These are phyloP conservation scores for Ploceus nigricollis DNA, from an alignment of 2,113 vertebrate genomes.

Conservation along the genomic window DNA sequence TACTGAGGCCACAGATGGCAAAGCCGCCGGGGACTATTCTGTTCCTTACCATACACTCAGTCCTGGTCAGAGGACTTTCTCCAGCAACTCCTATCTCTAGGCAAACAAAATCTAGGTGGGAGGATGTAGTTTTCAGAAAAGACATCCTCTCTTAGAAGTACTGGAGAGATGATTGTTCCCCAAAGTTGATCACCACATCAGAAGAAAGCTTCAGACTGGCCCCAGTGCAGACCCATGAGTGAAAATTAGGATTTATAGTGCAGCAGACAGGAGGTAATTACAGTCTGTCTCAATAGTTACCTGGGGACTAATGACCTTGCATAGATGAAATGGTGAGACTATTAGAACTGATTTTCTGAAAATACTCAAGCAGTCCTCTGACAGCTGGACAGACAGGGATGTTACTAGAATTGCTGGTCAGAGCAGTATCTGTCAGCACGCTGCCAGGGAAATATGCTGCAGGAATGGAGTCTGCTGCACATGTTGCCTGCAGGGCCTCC, in stretches of 20 bases:
- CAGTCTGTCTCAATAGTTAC: neutral
- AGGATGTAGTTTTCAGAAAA: neutral
- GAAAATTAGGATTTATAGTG: conserved; percentile 28
- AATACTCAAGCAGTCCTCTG: neutral
- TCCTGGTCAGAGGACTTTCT: neutral
- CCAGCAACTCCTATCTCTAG: neutral
- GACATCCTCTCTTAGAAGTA: neutral
- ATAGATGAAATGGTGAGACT: neutral
- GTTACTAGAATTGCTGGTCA: neutral
- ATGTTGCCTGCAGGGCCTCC: neutral
- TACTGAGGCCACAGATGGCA: neutral
- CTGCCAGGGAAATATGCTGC: neutral
- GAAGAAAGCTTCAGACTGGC: neutral
- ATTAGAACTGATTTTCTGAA: conserved; percentile 20
- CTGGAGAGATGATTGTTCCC: neutral
- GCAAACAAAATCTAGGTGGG: neutral
- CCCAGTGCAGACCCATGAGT: neutral
- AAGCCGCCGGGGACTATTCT: neutral
- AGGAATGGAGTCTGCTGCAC: neutral
- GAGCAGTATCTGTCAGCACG: neutral
- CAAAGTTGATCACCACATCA: neutral
- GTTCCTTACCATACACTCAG: neutral
- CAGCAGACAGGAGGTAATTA: neutral
- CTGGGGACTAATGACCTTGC: neutral
- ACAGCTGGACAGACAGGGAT: neutral